These are phyloP conservation scores for Hemicordylus capensis DNA, from an alignment of 2,113 vertebrate species.

Conservation along the genomic window DNA sequence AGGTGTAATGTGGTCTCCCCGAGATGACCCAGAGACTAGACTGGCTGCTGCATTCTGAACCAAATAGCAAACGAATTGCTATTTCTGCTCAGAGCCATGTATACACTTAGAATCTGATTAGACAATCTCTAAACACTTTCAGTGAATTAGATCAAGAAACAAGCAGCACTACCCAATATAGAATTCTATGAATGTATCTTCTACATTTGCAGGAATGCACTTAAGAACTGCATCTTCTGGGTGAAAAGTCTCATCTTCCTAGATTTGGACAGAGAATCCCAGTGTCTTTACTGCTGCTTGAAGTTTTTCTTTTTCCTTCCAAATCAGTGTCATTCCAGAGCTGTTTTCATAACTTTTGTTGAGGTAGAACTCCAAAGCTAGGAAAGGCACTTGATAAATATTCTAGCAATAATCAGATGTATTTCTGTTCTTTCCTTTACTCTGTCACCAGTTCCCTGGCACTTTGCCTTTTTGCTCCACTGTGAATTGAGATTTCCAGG, in stretches of 20 bases:
- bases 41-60: too few relatives aligned
- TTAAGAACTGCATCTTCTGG: not conserved
- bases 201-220: not conserved
- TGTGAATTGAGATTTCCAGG: not conserved
- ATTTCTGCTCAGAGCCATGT: not conserved
- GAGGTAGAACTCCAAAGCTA: not conserved
- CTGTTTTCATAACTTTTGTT: not conserved
- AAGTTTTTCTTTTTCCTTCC: too few relatives aligned
- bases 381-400: not conserved
- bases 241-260: not conserved
- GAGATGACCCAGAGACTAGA: too few relatives aligned
- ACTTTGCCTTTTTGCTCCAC: not conserved
- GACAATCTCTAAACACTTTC: not conserved
- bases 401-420: not conserved
- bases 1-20: too few relatives aligned
- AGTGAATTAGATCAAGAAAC: not conserved
- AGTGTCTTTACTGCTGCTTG: not conserved
- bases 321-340: not conserved
- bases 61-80: too few relatives aligned
- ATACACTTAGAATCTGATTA: not conserved
- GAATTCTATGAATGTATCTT: not conserved
- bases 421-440: not conserved
- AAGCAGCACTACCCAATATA: not conserved
- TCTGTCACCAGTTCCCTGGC: not conserved
- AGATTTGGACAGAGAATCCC: not conserved